Percentiles rank a stretch among this genome's conserved stretches.
Evolutionary conservation across 2,113 vertebrate species (phyloP).

Genomic region (Helogale parvula): DNA sequence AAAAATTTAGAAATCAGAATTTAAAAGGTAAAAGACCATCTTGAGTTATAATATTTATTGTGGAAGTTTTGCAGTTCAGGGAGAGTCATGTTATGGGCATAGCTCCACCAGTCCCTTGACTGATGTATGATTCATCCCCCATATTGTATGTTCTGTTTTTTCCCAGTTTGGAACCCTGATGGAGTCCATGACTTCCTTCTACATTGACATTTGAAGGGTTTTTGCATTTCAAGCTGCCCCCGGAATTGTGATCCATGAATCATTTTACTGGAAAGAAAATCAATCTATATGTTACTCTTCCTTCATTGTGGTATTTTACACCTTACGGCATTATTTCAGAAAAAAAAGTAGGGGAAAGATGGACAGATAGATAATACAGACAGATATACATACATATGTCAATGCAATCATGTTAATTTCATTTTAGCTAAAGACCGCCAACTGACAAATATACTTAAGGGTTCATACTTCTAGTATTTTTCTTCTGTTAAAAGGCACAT

Average conservation of each 20-base stretch:
- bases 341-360: slow-evolving; percentile 12
- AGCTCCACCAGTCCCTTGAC: neutral
- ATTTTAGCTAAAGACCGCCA: slow-evolving; percentile 48
- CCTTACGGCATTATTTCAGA: slow-evolving; percentile 41
- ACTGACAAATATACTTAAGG: neutral
- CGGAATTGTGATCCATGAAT: slow-evolving; percentile 5
- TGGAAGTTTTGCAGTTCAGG: neutral
- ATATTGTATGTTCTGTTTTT: neutral
- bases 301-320: neutral
- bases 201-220: neutral
- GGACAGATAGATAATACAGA: neutral
- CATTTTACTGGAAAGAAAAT: slow-evolving; percentile 61
- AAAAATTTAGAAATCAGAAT: neutral
- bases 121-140: neutral
- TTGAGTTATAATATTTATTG: neutral
- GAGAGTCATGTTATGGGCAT: neutral
- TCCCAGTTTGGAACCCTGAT: neutral
- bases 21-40: neutral
- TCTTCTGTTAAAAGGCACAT: neutral
- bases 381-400: neutral
- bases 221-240: neutral
- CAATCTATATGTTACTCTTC: neutral
- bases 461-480: slow-evolving; percentile 13
- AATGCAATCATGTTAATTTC: slow-evolving; percentile 41
- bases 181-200: neutral